phyloP scores from a whole-genome alignment of 2,797 vertebrate genomes.

The Xiphophorus birchmanni region DNA sequence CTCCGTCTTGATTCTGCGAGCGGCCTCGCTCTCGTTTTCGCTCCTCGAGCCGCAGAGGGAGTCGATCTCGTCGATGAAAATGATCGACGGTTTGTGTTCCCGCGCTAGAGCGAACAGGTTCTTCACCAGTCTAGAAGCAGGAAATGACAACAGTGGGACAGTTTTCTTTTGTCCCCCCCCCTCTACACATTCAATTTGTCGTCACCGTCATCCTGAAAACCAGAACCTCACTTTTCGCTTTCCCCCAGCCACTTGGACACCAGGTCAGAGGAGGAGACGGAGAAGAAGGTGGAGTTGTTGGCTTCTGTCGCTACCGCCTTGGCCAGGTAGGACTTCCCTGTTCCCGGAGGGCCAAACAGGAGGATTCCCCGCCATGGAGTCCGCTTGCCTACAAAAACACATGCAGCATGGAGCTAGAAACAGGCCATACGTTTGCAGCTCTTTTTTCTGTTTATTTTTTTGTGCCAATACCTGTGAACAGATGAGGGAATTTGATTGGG shows the following conservation, averaged over 20 bases:
- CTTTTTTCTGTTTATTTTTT: not conserved
- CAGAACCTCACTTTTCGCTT: constrained; percentile 92
- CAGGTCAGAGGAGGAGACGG: constrained; percentile 95
- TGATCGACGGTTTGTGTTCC: constrained; percentile 96
- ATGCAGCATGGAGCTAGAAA: not conserved
- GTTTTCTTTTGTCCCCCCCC: not conserved
- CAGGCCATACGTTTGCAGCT: not conserved
- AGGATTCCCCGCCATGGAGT: constrained; percentile 98
- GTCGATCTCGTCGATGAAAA: constrained; percentile 98
- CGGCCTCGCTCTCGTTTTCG: constrained; percentile 98
- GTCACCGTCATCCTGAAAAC: not conserved
- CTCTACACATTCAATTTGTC: not conserved
- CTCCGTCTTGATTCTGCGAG: constrained; percentile 96
- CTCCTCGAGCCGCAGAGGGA: constrained; percentile 96
- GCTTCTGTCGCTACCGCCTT: constrained; percentile 99
- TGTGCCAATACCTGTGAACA: constrained; percentile 89
- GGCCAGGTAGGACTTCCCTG: constrained; percentile 97
- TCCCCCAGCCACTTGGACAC: constrained; percentile 99
- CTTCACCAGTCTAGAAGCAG: constrained; percentile 89
- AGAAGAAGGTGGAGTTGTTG: constrained; percentile 99
- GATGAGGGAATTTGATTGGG: constrained; percentile 98
- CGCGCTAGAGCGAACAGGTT: constrained; percentile 94
- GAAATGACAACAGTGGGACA: not conserved
- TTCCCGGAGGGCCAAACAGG: constrained; percentile 96
- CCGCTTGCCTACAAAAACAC: constrained; percentile 87